Conservation (phyloP, 2,888 invertebrate species). For the Phanerotoma sp. region DNA sequence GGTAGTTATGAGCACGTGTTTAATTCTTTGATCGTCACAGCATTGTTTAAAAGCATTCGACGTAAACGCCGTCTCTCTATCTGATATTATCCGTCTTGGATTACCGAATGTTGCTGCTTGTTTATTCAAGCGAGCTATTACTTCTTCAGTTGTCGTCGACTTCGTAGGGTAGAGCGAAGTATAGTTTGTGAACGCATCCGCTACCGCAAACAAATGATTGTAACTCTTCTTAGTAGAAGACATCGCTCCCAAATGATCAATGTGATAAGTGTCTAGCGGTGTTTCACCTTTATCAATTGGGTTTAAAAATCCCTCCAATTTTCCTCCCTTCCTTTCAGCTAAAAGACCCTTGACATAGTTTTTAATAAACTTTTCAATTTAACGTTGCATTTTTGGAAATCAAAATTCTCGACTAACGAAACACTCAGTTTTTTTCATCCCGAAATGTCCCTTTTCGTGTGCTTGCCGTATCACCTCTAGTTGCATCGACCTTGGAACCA, state of each 20-base stretch:
- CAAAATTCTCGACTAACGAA: constrained; percentile 24
- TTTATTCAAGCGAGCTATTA: neutral
- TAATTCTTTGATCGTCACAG: constrained; percentile 29
- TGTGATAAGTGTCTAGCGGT: constrained; percentile 43
- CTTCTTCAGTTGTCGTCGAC: constrained; percentile 15
- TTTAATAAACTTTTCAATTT: constrained; percentile 15
- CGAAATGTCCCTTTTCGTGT: too few relatives aligned
- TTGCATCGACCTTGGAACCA: too few relatives aligned
- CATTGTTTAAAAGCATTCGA: constrained; percentile 26
- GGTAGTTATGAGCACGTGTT: constrained; percentile 37
- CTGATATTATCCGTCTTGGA: constrained; percentile 15
- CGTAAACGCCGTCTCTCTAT: constrained; percentile 26
- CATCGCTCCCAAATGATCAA: constrained; percentile 47
- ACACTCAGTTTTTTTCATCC: too few relatives aligned
- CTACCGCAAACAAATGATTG: constrained; percentile 39
- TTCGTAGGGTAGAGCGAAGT: constrained; percentile 14
- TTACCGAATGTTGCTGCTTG: constrained; percentile 14
- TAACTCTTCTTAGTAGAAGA: constrained; percentile 39
- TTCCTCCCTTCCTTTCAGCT: constrained; percentile 27
- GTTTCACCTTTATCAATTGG: constrained; percentile 37
- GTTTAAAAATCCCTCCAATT: constrained; percentile 36
- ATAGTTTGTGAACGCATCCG: constrained; percentile 37
- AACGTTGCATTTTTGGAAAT: constrained; percentile 28
- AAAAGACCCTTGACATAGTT: constrained; percentile 27
- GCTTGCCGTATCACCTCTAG: too few relatives aligned